phyloP scores from a whole-genome alignment of 2,113 vertebrate species.

The Sterrhoptilus dennistouni region DNA sequence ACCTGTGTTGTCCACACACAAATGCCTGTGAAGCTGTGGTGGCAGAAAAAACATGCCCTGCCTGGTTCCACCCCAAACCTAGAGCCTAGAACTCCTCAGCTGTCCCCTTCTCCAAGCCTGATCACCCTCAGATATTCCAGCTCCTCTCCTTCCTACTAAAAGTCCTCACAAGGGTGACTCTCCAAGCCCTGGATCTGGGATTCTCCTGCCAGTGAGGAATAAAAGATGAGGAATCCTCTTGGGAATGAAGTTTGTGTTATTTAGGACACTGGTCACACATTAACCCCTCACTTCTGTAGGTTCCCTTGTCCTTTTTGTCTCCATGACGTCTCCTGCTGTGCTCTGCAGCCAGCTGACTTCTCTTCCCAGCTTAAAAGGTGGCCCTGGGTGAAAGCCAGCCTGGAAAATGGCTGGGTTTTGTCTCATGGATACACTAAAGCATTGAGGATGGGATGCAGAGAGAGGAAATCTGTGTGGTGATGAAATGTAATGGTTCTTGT shows the following conservation, averaged over 20 bases:
- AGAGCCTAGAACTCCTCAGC: background rate
- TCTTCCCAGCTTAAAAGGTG: background rate
- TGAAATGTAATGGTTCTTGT: background rate
- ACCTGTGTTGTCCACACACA: background rate
- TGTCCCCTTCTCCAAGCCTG: background rate
- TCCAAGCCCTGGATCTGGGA: background rate
- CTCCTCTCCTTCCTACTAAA: background rate
- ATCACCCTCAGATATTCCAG: background rate
- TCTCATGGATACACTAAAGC: background rate
- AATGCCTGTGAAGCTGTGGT: background rate
- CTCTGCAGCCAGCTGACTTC: background rate
- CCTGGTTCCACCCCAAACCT: background rate
- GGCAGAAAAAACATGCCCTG: accelerated
- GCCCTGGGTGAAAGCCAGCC: background rate
- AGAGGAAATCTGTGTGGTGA: background rate
- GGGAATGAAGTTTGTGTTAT: background rate
- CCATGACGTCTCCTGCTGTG: background rate
- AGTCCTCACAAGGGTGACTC: background rate
- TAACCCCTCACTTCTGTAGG: background rate
- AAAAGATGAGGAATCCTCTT: background rate
- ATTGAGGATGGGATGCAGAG: background rate
- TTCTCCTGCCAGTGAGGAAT: background rate
- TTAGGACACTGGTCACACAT: background rate
- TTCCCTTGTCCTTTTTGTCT: background rate
- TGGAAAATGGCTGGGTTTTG: background rate